Evolutionary conservation across 1,140 invertebrate genomes (phyloP).

Genomic region (Trachelipus rathkii): DNA sequence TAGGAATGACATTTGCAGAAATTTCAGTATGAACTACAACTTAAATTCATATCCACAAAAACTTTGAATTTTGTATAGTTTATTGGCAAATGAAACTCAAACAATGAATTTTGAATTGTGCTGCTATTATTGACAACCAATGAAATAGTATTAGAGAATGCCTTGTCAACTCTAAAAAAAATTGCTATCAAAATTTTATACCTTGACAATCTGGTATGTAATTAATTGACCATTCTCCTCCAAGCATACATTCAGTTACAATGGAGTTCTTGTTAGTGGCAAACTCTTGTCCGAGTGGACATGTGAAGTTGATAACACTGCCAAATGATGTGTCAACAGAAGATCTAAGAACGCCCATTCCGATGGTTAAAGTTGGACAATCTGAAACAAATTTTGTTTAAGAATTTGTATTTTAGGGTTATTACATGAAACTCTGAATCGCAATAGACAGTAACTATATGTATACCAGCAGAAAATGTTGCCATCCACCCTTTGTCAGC

Average conservation of each 20-base stretch:
- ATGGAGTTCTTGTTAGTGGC: slow-evolving; percentile 80
- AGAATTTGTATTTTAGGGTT: too few relatives aligned
- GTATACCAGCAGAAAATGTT: slow-evolving; percentile 78
- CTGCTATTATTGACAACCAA: too few relatives aligned
- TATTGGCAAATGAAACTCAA: too few relatives aligned
- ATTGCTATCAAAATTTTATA: slow-evolving; percentile 46
- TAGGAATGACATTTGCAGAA: too few relatives aligned
- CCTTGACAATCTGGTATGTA: slow-evolving; percentile 93
- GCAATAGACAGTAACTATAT: too few relatives aligned
- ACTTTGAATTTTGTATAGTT: too few relatives aligned
- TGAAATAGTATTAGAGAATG: too few relatives aligned
- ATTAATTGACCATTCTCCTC: slow-evolving; percentile 86
- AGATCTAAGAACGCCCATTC: slow-evolving; percentile 79
- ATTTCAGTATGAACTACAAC: too few relatives aligned
- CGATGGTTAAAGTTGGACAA: slow-evolving; percentile 77
- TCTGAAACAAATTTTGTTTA: slow-evolving; percentile 58
- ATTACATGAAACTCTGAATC: too few relatives aligned
- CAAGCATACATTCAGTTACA: slow-evolving; percentile 75
- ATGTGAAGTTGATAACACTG: slow-evolving; percentile 81
- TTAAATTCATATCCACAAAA: too few relatives aligned
- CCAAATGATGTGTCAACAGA: slow-evolving; percentile 88
- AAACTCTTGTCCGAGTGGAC: slow-evolving; percentile 90
- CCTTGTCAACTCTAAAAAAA: neutral
- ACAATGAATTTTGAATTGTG: too few relatives aligned
- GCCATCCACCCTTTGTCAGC: slow-evolving; percentile 80